Evolutionary conservation across 2,797 vertebrate genomes (phyloP).

Genomic region (Acipenser oxyrinchus): DNA sequence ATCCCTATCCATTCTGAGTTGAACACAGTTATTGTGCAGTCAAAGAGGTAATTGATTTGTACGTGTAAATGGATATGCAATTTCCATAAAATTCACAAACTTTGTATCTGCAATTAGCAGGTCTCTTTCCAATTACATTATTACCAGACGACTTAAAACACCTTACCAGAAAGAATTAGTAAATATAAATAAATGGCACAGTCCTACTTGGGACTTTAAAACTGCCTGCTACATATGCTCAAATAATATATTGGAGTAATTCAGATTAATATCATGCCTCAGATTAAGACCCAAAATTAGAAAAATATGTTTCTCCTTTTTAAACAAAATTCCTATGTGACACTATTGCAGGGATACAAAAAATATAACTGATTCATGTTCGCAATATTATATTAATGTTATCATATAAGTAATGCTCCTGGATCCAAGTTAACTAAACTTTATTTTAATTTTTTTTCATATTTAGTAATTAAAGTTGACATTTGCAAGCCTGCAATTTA

Average conservation of each 20-base stretch:
- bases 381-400: neutral
- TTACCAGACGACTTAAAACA: too few species aligned
- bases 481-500: conserved; percentile 2
- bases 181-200: conserved; percentile 8
- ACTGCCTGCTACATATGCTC: conserved; percentile 37
- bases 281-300: conserved; percentile 43
- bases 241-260: conserved; percentile 47
- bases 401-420: neutral
- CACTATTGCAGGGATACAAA: neutral
- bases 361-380: neutral
- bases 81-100: too few species aligned
- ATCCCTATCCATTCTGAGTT: too few species aligned
- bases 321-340: neutral
- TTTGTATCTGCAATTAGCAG: too few species aligned
- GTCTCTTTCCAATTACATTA: too few species aligned
- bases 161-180: too few species aligned
- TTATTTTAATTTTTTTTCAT: neutral
- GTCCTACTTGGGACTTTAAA: conserved; percentile 44
- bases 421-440: neutral
- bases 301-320: conserved; percentile 38
- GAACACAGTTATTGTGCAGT: too few species aligned
- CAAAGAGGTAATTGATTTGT: too few species aligned
- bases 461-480: conserved; percentile 2
- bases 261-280: conserved; percentile 32
- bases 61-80: too few species aligned